These are phyloP conservation scores for Kryptolebias ocellatus DNA, from an alignment of 2,797 vertebrate genomes.

Conservation along the genomic window DNA sequence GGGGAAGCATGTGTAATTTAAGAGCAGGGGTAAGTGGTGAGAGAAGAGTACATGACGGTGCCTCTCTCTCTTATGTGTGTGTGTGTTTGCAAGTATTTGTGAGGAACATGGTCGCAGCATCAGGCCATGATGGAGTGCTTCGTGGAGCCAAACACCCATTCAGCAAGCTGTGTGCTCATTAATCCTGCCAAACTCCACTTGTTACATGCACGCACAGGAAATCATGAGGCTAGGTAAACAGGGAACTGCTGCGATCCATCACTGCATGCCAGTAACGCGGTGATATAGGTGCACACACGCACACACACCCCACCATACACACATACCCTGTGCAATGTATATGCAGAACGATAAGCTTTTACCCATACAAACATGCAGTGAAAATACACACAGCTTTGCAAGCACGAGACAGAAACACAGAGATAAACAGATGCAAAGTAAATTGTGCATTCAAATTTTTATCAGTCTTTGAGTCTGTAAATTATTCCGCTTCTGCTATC, in stretches of 20 bases:
- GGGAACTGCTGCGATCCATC: constrained; percentile 90
- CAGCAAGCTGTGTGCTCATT: constrained; percentile 95
- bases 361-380: constrained; percentile 26
- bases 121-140: constrained; percentile 94
- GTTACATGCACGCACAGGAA: constrained; percentile 92
- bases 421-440: constrained; percentile 45
- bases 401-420: constrained; percentile 20
- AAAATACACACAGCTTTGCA: constrained; percentile 26
- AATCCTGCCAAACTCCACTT: constrained; percentile 99
- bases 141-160: constrained; percentile 93
- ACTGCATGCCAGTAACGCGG: constrained; percentile 68
- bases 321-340: constrained; percentile 23
- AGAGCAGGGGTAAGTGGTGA: constrained; percentile 77
- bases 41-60: constrained; percentile 59
- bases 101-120: constrained; percentile 80
- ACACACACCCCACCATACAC: constrained; percentile 13
- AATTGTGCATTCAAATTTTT: constrained; percentile 31
- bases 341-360: constrained; percentile 43
- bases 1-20: constrained; percentile 86
- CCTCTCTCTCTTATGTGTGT: constrained; percentile 28
- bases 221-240: constrained; percentile 98
- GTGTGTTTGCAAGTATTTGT: constrained; percentile 39
- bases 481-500: constrained; percentile 13
- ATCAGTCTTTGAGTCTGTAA: constrained; percentile 22
- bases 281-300: constrained; percentile 41